These are phyloP conservation scores for Cinclus mexicanus DNA, from an alignment of 2,113 vertebrate genomes.

Conservation along the genomic window DNA sequence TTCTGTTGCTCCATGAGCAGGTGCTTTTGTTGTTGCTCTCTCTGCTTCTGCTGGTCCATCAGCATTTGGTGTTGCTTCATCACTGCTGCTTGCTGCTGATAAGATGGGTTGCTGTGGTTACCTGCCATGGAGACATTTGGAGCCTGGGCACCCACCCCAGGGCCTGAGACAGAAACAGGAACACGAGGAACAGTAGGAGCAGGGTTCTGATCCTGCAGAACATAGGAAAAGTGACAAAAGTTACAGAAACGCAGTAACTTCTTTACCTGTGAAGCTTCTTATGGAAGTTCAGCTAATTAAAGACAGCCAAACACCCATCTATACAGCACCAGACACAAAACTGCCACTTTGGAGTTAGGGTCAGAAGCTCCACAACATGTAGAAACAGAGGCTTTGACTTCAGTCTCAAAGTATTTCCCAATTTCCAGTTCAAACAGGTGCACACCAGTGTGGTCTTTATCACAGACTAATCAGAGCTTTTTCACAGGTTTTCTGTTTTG, in stretches of 20 bases:
- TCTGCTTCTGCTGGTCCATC: slow-evolving; percentile 85
- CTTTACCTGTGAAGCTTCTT: background rate
- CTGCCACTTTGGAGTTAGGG: background rate
- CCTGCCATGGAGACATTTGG: slow-evolving; percentile 76
- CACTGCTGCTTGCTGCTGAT: slow-evolving; percentile 84
- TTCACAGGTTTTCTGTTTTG: background rate
- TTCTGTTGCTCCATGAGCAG: slow-evolving; percentile 77
- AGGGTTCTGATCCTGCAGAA: slow-evolving; percentile 84
- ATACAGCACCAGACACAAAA: background rate
- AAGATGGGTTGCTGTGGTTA: slow-evolving; percentile 80
- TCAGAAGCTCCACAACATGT: background rate
- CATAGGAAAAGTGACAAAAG: background rate
- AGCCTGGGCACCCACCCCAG: slow-evolving; percentile 74
- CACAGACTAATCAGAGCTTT: background rate
- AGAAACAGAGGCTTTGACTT: background rate
- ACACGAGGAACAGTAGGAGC: slow-evolving; percentile 75
- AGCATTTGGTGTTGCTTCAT: slow-evolving; percentile 87
- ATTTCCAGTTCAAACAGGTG: background rate
- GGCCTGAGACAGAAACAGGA: slow-evolving; percentile 75
- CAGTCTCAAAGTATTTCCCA: background rate
- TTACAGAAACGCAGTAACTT: background rate
- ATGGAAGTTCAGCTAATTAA: background rate
- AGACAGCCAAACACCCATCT: background rate
- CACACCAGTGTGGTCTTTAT: background rate
- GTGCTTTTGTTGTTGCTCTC: slow-evolving; percentile 79